Evolutionary conservation across 2,888 invertebrate genomes (phyloP).

Genomic region (Helobdella robusta): DNA sequence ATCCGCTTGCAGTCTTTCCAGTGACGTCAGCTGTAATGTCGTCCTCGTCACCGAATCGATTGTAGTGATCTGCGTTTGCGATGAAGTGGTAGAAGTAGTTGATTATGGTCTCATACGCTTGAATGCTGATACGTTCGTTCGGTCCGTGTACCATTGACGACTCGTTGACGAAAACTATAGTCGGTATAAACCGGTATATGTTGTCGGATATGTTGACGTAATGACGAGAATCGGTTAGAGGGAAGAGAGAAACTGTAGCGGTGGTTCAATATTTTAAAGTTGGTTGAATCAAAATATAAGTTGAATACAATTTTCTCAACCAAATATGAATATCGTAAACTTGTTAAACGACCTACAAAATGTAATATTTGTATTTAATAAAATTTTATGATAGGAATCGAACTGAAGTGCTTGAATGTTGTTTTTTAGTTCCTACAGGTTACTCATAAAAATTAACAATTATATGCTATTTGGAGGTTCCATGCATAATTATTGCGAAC

Average conservation of each 20-base stretch:
- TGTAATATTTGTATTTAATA: too few relatives aligned
- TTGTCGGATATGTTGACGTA: constrained; percentile 49
- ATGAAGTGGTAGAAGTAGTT: constrained; percentile 53
- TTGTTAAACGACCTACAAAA: too few relatives aligned
- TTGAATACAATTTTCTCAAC: not conserved
- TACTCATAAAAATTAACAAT: too few relatives aligned
- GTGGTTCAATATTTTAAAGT: not conserved
- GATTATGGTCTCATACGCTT: constrained; percentile 50
- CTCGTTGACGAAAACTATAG: constrained; percentile 43
- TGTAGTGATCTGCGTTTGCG: constrained; percentile 46
- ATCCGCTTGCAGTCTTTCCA: too few relatives aligned
- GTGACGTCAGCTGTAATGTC: too few relatives aligned
- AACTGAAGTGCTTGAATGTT: too few relatives aligned
- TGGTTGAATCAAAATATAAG: not conserved
- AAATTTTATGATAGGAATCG: too few relatives aligned
- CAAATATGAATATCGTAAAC: not conserved
- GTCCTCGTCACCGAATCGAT: too few relatives aligned
- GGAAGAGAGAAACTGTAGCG: constrained; percentile 44
- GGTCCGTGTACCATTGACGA: constrained; percentile 51
- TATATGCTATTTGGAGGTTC: too few relatives aligned
- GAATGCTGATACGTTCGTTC: constrained; percentile 51
- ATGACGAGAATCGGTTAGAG: constrained; percentile 52
- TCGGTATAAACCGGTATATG: constrained; percentile 52
- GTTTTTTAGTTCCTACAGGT: too few relatives aligned
- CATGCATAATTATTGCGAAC: too few relatives aligned